Percentiles rank a stretch among this genome's conserved stretches.
Conservation (phyloP, 64 coral and sea anemone genomes). For the Stylophora pistillata region DNA sequence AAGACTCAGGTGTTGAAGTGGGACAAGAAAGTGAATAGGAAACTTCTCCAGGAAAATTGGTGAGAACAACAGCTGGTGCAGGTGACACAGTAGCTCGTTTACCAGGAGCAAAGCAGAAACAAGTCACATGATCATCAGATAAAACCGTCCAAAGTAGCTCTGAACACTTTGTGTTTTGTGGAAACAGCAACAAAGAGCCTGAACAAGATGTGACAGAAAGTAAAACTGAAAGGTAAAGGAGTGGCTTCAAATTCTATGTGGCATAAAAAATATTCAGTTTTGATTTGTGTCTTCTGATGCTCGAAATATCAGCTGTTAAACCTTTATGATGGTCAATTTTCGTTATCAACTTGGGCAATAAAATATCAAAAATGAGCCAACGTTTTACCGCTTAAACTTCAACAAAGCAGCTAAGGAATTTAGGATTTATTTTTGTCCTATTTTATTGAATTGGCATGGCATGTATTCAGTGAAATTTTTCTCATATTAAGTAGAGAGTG, state of each 20-base stretch:
- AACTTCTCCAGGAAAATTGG: constrained; percentile 10
- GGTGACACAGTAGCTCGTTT: not conserved
- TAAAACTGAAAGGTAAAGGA: not conserved
- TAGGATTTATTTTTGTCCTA: no score
- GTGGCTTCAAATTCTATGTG: not conserved
- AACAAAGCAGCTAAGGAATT: no score
- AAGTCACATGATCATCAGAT: not conserved
- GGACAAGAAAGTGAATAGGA: constrained; percentile 91
- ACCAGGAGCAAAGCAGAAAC: not conserved
- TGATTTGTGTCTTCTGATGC: not conserved
- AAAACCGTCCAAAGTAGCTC: not conserved
- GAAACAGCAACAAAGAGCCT: constrained; percentile 18
- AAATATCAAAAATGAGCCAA: no score
- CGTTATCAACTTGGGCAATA: no score
- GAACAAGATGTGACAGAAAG: not conserved
- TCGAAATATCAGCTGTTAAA: no score
- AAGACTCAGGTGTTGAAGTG: constrained; percentile 89
- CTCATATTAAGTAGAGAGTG: no score
- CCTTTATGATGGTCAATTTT: no score
- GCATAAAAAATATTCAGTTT: not conserved
- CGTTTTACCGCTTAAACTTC: no score
- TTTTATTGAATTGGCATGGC: no score
- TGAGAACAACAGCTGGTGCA: not conserved
- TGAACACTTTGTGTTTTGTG: constrained; percentile 23
- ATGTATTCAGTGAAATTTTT: no score